Percentiles rank a stretch among this genome's conserved stretches.
Evolutionary conservation across 2,113 vertebrate genomes (phyloP).

Genomic region (Neomonachus schauinslandi): DNA sequence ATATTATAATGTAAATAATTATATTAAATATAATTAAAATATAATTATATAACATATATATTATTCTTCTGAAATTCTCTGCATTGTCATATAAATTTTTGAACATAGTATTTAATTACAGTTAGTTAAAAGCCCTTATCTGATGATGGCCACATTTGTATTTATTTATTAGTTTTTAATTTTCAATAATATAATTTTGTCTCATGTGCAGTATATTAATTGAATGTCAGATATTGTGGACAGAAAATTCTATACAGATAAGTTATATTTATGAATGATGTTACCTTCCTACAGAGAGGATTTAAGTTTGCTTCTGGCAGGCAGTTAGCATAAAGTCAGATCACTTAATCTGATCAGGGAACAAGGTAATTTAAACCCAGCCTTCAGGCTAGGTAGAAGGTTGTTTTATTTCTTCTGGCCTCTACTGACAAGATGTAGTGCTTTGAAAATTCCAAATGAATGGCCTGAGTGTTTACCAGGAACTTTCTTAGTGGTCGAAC

Average conservation of each 20-base stretch:
- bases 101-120: not conserved
- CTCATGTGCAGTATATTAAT: not conserved
- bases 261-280: not conserved
- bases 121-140: not conserved
- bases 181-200: not conserved
- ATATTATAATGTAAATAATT: too few species aligned
- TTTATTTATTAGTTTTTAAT: not conserved
- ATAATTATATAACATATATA: too few species aligned
- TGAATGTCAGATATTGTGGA: not conserved
- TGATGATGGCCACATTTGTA: not conserved
- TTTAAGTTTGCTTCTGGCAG: not conserved
- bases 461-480: not conserved
- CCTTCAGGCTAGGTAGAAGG: not conserved
- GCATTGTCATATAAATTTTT: not conserved
- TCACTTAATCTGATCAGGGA: not conserved
- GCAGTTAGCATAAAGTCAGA: not conserved
- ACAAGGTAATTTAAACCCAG: not conserved
- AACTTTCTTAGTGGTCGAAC: not conserved
- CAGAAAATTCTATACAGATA: not conserved
- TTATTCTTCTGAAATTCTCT: not conserved
- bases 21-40: too few species aligned
- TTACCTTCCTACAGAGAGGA: not conserved
- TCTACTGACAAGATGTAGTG: not conserved
- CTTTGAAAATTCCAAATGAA: not conserved
- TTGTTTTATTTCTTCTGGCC: not conserved